phyloP scores from a whole-genome alignment of 2,888 invertebrate species.

The Germaria angustata region DNA sequence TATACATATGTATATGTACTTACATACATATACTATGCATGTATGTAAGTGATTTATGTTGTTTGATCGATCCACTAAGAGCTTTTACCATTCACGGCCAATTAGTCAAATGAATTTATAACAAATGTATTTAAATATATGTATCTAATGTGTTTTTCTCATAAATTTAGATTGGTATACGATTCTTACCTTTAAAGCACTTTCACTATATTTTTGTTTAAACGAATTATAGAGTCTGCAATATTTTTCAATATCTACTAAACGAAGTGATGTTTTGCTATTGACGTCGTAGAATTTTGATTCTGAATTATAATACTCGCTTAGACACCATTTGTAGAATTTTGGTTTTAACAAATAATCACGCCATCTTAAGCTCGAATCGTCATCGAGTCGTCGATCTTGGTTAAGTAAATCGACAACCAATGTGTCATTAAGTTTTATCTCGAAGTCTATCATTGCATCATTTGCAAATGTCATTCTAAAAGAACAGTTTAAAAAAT shows the following conservation, averaged over 20 bases:
- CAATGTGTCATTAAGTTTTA: constrained; percentile 68
- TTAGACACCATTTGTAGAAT: constrained; percentile 76
- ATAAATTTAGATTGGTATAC: no score
- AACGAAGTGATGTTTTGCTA: constrained; percentile 82
- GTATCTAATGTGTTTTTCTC: no score
- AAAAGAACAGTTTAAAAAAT: constrained; percentile 71
- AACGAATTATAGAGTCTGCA: constrained; percentile 86
- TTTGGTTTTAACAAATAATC: constrained; percentile 81
- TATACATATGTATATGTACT: no score
- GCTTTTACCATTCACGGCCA: no score
- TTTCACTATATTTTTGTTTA: constrained; percentile 88
- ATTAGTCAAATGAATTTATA: no score
- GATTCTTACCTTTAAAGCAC: constrained; percentile 85
- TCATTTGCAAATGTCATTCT: constrained; percentile 70
- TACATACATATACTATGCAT: no score
- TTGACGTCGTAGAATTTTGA: constrained; percentile 46
- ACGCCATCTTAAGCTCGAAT: constrained; percentile 71
- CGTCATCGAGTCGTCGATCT: constrained; percentile 34
- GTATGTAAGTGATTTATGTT: no score
- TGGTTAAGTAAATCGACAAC: constrained; percentile 3
- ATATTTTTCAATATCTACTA: constrained; percentile 86
- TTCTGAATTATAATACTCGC: background rate
- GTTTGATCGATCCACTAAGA: no score
- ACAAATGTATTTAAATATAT: no score
- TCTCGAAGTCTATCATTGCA: constrained; percentile 70